Evolutionary conservation across 2,888 invertebrate genomes (phyloP), one percentile per base, ranked within the genome.

Genomic region (Erebia epiphron): DNA sequence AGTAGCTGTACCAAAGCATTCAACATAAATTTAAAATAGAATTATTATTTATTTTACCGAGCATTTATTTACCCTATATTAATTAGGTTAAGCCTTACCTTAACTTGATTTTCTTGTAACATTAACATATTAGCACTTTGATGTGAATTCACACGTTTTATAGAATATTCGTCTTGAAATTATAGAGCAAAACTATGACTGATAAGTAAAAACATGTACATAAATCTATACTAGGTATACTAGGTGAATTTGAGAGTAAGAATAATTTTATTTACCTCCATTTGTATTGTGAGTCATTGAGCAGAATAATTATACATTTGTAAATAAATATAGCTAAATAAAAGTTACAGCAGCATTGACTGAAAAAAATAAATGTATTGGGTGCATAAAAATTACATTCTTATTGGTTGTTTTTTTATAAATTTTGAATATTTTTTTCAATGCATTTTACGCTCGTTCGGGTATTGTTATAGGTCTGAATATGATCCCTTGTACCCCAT

Each of bases 131-230:
- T 54, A 35, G 57, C 57, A 58, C 57, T 58, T 58, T 58, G 57
- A 58, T 58, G 57, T 58, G 60, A 43, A 61, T 7, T 46, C 43
- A 43, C 43, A 61, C 43, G 8, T 61, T 61, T 41, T 46, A 16
- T 61, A 61, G 43, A 61, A 58, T 35, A 35, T 13, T 43, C 10
- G 5, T 46, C 43, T 16, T 43, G 18, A 43, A 11, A 16, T 61
- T 21, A 21, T 62, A 49, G 46, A 49, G 49, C 18, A 62, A 49
- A 62, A 18, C 46, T 62, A 49, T 62, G 62, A 62, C 62, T 62
- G 62, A 62, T 62, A 62, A 62, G 62, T 62, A 62, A 62, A n/a
- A 21, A 62, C 2, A 8, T 62, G 62, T 62, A 62, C 14, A 62
- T 62, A 62, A 21, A 14, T 62, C 46, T 49, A 62, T 49, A 62